Base-by-base conservation (phyloP, 1,140 invertebrate species). In the Diprion similis region DNA sequence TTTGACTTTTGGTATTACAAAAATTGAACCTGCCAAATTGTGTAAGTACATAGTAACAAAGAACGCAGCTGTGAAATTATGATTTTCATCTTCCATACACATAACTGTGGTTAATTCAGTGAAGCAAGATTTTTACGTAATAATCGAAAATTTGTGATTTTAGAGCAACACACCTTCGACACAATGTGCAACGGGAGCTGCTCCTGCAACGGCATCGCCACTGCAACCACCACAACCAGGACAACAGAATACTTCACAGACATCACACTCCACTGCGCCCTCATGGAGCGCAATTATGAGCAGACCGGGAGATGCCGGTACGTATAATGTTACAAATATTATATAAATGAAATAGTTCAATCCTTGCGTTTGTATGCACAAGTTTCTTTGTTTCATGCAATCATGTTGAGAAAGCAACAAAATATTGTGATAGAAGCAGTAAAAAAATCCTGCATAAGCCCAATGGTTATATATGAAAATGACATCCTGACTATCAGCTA, bases 261-360 rank as follows among this genome's bases (percentile, higher is more conserved):
- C 83, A 77, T 76, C 82, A 75, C 85, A 87, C 82, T 78, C 82
- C 78, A 80, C 82, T 73, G 88, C 87, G 77, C 90, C 87, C 82
- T 85, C 89, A 86, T 91, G 90, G 90, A 90, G 89, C 76, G 87
- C 88, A 73, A 89, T 90, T 77, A 90, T 89, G 86, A 87, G 83
- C 82, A 84, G 84, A 85, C 85, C 87, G 80, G 88, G 87, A 84
- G 88, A 89, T 76, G 83, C 79, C 79, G 83, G 85, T 85, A 79
- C 37, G 78, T 80, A 48, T 70, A 68, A 24, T 24, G 24, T 19
- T 65, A 15, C 46, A 51, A 37, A 59, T 15, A 46, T 19, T 64
- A n/a, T 51, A 70, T 11, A 71, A 70, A 46, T 70, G 47, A 15
- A 46, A 37, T 37, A 37, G 24, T 37, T 37, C 24, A 6, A 37